These are phyloP conservation scores for Phaonia tiefii DNA, from an alignment of 2,888 invertebrate species.

Conservation along the genomic window DNA sequence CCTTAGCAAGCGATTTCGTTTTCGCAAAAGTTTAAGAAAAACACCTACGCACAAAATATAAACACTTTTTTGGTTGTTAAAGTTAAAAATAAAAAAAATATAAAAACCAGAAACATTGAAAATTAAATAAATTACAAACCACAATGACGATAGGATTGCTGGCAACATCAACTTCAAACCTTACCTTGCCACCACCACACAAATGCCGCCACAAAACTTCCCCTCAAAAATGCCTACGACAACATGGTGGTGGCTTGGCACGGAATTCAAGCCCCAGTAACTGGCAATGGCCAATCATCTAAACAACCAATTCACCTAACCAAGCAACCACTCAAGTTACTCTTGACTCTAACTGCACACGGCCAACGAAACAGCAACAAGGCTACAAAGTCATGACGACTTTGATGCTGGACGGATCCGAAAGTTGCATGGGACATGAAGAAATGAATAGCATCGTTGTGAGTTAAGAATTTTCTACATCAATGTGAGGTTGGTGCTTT, in stretches of 20 bases:
- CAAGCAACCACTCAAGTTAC: conserved; percentile 17
- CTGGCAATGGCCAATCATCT: neutral
- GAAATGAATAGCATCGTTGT: neutral
- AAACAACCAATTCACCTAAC: conserved; percentile 15
- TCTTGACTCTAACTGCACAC: neutral
- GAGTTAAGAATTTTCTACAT: conserved; percentile 9
- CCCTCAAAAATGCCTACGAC: neutral
- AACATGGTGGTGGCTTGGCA: conserved; percentile 1
- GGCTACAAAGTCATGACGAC: conserved; percentile 26
- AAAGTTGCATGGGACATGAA: neutral
- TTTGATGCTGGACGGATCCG: conserved; percentile 6
- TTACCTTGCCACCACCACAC: neutral
- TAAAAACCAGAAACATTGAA: conserved; percentile 15
- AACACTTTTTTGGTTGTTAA: too few relatives aligned
- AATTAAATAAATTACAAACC: conserved; percentile 38
- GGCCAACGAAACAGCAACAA: conserved; percentile 1
- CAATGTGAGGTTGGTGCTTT: conserved; percentile 15
- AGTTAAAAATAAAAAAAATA: too few relatives aligned
- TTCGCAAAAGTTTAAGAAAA: conserved; percentile 14
- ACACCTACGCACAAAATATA: conserved; percentile 64
- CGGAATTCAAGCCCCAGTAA: neutral
- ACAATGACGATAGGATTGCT: neutral
- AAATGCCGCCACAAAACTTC: neutral
- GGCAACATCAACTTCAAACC: neutral
- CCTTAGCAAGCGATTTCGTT: neutral